Conservation (phyloP, 1,140 invertebrate genomes). For the Heliconius hewitsoni region DNA sequence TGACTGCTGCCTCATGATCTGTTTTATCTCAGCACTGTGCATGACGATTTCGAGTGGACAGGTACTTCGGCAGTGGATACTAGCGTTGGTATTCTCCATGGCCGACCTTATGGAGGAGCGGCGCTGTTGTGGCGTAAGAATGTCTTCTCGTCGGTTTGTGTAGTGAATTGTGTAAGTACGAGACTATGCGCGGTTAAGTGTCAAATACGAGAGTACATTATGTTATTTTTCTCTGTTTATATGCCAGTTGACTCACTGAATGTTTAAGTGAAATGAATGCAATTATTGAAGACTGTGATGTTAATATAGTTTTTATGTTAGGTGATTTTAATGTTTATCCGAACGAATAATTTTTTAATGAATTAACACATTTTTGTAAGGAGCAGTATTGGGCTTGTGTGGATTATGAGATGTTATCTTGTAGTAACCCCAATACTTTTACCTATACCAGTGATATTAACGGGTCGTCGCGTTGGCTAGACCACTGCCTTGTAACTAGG, state of each 20-base stretch:
- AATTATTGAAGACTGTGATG: conserved; percentile 10
- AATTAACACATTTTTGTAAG: conserved; percentile 5
- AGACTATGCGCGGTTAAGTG: conserved; percentile 20
- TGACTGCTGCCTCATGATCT: conserved; percentile 24
- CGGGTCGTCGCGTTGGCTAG: too few relatives aligned
- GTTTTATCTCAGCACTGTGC: not conserved
- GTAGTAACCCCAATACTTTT: too few relatives aligned
- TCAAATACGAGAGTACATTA: not conserved
- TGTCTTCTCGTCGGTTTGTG: conserved; percentile 6
- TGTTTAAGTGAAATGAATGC: conserved; percentile 18
- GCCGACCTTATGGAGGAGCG: conserved; percentile 21
- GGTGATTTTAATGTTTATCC: conserved; percentile 17
- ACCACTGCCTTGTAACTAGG: too few relatives aligned
- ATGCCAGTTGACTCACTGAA: conserved; percentile 17
- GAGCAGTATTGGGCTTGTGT: conserved; percentile 9
- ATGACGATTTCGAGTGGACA: conserved; percentile 3
- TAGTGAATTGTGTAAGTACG: conserved; percentile 17
- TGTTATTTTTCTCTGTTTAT: conserved; percentile 17
- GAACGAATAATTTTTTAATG: conserved; percentile 14
- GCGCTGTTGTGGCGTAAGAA: conserved; percentile 29
- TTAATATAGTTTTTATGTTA: conserved; percentile 19
- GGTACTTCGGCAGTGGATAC: conserved; percentile 22
- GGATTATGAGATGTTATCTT: conserved; percentile 1
- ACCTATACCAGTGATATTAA: too few relatives aligned
- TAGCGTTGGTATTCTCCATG: not conserved